These are phyloP conservation scores for Protonibea diacanthus DNA, from an alignment of 2,797 vertebrate genomes.

Conservation along the genomic window DNA sequence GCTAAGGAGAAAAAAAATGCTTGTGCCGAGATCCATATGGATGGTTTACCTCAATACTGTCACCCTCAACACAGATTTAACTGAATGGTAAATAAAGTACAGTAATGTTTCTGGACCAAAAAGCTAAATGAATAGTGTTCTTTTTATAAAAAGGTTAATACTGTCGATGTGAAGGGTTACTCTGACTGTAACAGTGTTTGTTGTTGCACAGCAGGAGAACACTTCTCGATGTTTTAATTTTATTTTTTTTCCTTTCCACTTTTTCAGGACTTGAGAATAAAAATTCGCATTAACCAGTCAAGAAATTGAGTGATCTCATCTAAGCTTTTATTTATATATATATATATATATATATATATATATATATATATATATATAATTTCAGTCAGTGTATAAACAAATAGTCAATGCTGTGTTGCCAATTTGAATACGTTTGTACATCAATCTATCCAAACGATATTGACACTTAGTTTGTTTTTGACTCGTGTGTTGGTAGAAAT, in stretches of 20 bases:
- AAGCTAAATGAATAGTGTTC: conserved; percentile 63
- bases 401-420: conserved; percentile 47
- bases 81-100: conserved; percentile 65
- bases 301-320: conserved; percentile 17
- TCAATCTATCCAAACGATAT: conserved; percentile 38
- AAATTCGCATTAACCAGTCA: conserved; percentile 23
- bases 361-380: conserved; percentile 31
- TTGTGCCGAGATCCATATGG: conserved; percentile 38
- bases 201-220: conserved; percentile 15
- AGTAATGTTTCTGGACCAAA: conserved; percentile 78
- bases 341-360: background rate
- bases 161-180: conserved; percentile 35
- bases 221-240: conserved; percentile 3
- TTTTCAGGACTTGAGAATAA: conserved; percentile 19
- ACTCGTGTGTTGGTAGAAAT: conserved; percentile 49
- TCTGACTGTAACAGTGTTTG: conserved; percentile 25
- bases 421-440: conserved; percentile 47
- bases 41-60: conserved; percentile 69
- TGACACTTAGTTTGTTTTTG: conserved; percentile 44
- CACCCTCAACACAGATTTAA: conserved; percentile 48
- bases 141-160: conserved; percentile 53
- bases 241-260: background rate
- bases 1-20: conserved; percentile 22
- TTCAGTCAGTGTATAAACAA: conserved; percentile 38
- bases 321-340: conserved; percentile 24